Conservation (phyloP, 2,888 invertebrate genomes). For the Andrena haemorrhoa region DNA sequence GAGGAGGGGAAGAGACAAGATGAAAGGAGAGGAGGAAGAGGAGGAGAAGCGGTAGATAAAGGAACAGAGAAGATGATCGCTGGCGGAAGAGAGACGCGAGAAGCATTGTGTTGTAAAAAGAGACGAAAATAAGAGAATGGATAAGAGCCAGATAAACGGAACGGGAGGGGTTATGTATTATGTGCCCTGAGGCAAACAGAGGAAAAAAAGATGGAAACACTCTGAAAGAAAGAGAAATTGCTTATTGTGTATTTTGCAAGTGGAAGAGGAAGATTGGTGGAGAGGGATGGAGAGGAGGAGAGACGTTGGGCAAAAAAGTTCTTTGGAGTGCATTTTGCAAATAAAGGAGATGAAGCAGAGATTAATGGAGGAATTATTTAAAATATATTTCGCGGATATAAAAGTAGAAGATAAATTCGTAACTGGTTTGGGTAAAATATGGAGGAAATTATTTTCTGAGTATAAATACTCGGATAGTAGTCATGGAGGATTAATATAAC, state of each 20-base stretch:
- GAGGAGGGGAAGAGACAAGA: conserved; percentile 50
- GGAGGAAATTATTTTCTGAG: too few relatives aligned
- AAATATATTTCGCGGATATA: too few relatives aligned
- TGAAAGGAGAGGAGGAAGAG: conserved; percentile 25
- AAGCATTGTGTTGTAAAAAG: conserved; percentile 27
- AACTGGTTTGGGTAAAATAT: too few relatives aligned
- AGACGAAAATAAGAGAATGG: conserved; percentile 35
- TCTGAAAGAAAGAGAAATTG: conserved; percentile 45
- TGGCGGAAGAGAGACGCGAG: conserved; percentile 31
- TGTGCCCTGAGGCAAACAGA: conserved; percentile 20
- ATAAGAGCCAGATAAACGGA: conserved; percentile 37
- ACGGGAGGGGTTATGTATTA: conserved; percentile 24
- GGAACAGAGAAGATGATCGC: conserved; percentile 28
- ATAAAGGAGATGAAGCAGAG: neutral
- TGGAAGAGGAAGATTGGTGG: neutral
- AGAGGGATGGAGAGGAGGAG: neutral
- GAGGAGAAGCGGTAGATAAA: conserved; percentile 47
- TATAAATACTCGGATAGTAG: too few relatives aligned
- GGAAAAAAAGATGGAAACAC: conserved; percentile 39
- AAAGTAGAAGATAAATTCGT: too few relatives aligned
- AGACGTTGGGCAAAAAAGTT: conserved; percentile 22
- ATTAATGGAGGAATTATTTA: neutral
- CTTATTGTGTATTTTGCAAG: conserved; percentile 16
- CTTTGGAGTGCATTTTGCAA: neutral
- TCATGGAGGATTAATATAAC: too few relatives aligned